Percentiles rank a stretch among this genome's conserved stretches.
phyloP scores from a whole-genome alignment of 2,888 invertebrate genomes.

The Caradrina kadenii region DNA sequence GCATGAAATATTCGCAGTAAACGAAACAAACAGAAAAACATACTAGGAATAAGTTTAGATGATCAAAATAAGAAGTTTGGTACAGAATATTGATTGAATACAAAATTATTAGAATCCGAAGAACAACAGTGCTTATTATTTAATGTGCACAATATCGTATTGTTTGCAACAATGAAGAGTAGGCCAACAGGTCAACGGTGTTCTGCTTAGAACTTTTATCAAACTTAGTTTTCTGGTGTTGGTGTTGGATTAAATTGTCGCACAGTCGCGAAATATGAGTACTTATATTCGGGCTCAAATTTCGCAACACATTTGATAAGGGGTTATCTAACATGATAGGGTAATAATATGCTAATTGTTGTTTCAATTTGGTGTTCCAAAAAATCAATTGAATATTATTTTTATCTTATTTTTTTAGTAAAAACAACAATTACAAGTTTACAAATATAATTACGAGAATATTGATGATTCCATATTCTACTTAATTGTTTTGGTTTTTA shows the following conservation, averaged over 20 bases:
- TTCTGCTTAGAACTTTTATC: slow-evolving; percentile 26
- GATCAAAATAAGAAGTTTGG: not conserved
- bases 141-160: slow-evolving; percentile 21
- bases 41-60: not conserved
- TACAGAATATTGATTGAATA: not conserved
- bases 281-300: slow-evolving; percentile 11
- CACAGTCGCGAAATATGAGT: slow-evolving; percentile 35
- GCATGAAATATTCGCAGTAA: not conserved
- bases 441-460: too few species aligned
- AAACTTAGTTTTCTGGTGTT: slow-evolving; percentile 12
- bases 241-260: slow-evolving; percentile 14
- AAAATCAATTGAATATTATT: not conserved
- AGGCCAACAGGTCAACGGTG: slow-evolving; percentile 30
- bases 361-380: not conserved
- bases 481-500: not conserved
- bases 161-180: slow-evolving; percentile 30
- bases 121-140: slow-evolving; percentile 31
- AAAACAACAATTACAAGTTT: too few species aligned
- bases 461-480: not conserved
- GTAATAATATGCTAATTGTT: not conserved
- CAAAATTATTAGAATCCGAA: slow-evolving; percentile 1
- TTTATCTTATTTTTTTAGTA: too few species aligned
- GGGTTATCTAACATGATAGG: slow-evolving; percentile 12
- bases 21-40: not conserved
- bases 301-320: slow-evolving; percentile 25